Conservation (phyloP, 2,797 vertebrate genomes). For the Siniperca undulata region DNA sequence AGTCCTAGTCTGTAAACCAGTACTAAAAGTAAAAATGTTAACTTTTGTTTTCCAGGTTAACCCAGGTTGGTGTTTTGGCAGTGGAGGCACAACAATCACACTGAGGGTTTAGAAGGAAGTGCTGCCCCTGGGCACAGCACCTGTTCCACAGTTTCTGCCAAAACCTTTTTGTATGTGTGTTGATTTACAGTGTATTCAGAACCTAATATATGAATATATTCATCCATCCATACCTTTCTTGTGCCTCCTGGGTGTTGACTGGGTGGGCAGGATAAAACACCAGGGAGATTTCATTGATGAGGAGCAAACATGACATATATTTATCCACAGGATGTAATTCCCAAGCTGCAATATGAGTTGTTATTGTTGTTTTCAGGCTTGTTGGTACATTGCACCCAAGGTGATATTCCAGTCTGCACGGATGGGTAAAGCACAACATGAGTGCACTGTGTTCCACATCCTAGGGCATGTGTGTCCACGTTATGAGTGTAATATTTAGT, state of each 20-base stretch:
- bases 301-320: constrained; percentile 58
- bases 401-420: constrained; percentile 51
- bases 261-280: constrained; percentile 36
- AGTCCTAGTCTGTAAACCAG: not conserved
- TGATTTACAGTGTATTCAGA: constrained; percentile 18
- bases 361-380: constrained; percentile 71
- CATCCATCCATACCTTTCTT: constrained; percentile 36
- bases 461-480: constrained; percentile 37
- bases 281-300: constrained; percentile 51
- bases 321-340: constrained; percentile 67
- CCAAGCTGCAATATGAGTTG: constrained; percentile 56
- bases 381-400: constrained; percentile 65
- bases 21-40: constrained; percentile 1
- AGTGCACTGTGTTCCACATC: constrained; percentile 38
- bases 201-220: constrained; percentile 52
- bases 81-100: constrained; percentile 27
- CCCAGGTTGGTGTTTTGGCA: constrained; percentile 28
- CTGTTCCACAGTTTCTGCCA: constrained; percentile 54
- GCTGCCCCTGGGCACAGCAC: constrained; percentile 45
- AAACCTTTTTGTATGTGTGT: constrained; percentile 21
- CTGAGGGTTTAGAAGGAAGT: constrained; percentile 24
- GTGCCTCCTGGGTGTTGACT: constrained; percentile 39
- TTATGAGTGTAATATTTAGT: constrained; percentile 63
- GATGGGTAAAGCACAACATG: constrained; percentile 43
- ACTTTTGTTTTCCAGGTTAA: constrained; percentile 26